phyloP scores from a whole-genome alignment of 2,113 vertebrate species.

The Pteruthius melanotis region DNA sequence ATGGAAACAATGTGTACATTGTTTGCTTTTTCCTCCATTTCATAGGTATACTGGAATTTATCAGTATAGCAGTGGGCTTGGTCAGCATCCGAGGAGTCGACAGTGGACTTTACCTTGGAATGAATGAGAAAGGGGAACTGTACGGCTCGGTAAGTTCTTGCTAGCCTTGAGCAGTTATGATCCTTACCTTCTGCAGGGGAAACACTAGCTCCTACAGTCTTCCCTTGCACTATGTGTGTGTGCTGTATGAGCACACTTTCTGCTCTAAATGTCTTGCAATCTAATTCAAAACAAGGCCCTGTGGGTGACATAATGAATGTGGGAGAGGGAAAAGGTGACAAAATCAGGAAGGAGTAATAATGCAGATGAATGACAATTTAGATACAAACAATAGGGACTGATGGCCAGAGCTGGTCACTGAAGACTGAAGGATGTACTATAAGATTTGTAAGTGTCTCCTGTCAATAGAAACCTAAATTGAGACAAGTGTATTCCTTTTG shows the following conservation, averaged over 20 bases:
- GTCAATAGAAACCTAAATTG: background rate
- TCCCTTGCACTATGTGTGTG: background rate
- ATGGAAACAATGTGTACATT: background rate
- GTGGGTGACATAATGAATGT: background rate
- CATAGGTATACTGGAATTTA: slow-evolving; percentile 97
- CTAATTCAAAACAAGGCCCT: background rate
- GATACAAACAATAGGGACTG: background rate
- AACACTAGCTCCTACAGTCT: background rate
- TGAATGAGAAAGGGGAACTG: slow-evolving; percentile 92
- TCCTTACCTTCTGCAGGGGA: background rate
- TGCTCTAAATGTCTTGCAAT: background rate
- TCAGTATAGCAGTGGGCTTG: slow-evolving; percentile 97
- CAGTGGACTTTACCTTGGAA: slow-evolving; percentile 95
- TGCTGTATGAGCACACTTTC: background rate
- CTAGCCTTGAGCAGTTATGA: background rate
- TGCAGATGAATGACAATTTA: background rate
- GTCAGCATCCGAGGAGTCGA: slow-evolving; percentile 99
- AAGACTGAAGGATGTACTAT: background rate
- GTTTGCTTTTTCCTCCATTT: slow-evolving; percentile 47
- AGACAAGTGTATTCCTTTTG: background rate
- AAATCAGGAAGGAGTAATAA: background rate
- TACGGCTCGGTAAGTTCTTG: slow-evolving; percentile 93
- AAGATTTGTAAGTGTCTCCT: background rate
- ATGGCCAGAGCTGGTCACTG: background rate
- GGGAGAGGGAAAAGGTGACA: background rate